Evolutionary conservation across 30 jellyfish, hydroid and myxozoan genomes (phyloP).

Genomic region (Hydractinia echinata): DNA sequence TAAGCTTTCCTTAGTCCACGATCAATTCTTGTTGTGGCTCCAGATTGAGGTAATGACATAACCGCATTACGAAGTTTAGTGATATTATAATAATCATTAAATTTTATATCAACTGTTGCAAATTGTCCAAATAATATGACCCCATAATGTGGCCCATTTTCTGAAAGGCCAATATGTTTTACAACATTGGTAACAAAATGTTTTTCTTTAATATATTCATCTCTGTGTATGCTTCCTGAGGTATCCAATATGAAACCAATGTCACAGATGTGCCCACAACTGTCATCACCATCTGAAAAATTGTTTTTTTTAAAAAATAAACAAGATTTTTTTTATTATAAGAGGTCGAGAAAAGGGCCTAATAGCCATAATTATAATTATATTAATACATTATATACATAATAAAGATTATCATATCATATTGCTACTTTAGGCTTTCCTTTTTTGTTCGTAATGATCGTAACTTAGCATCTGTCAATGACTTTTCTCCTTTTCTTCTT

Average conservation of each 20-base stretch:
- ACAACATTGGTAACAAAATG: constrained; percentile 9
- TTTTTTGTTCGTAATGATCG: too few relatives aligned
- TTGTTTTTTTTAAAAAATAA: too few relatives aligned
- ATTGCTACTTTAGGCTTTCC: too few relatives aligned
- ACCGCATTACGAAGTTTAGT: not conserved
- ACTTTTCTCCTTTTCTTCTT: too few relatives aligned
- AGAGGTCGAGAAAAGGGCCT: too few relatives aligned
- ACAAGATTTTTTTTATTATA: too few relatives aligned
- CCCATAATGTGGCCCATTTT: constrained; percentile 11
- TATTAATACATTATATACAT: too few relatives aligned
- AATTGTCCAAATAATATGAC: not conserved
- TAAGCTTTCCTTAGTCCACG: constrained; percentile 22
- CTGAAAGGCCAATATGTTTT: constrained; percentile 1
- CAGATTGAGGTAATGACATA: constrained; percentile 6
- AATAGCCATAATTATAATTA: too few relatives aligned
- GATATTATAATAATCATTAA: not conserved
- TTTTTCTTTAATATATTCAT: not conserved
- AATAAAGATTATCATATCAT: too few relatives aligned
- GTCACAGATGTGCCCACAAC: constrained; percentile 9
- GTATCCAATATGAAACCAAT: constrained; percentile 24
- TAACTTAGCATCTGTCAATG: too few relatives aligned
- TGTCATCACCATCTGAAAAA: not conserved
- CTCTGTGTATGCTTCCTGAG: constrained; percentile 9
- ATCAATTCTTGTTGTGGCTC: constrained; percentile 22
- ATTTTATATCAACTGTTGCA: not conserved